phyloP scores from a whole-genome alignment of 2,888 invertebrate species.

The Acanthosepion lycidas region DNA sequence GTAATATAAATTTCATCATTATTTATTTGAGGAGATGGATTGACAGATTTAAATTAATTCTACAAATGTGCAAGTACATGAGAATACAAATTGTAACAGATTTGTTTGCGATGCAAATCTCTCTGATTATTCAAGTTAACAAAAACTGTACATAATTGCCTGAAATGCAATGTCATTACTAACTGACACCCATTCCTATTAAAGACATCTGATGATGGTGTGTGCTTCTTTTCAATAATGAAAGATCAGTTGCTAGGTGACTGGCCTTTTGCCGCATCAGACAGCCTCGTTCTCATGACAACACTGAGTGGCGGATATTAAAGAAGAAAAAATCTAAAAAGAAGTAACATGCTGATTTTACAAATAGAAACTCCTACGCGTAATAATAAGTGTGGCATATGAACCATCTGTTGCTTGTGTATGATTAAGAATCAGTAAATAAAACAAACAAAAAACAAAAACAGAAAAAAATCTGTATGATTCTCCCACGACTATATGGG shows the following conservation, averaged over 20 bases:
- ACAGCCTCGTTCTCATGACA: background rate
- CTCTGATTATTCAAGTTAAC: background rate
- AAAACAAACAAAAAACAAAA: too few relatives aligned
- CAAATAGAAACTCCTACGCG: too few relatives aligned
- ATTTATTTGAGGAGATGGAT: background rate
- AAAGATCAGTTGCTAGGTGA: background rate
- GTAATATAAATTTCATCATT: background rate
- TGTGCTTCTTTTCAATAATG: background rate
- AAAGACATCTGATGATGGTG: background rate
- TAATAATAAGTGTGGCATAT: too few relatives aligned
- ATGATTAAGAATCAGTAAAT: too few relatives aligned
- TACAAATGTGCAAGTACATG: background rate
- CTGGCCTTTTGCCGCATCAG: background rate
- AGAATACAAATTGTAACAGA: too few relatives aligned
- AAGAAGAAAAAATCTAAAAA: too few relatives aligned
- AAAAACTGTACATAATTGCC: background rate
- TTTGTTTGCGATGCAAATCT: background rate
- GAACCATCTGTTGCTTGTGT: too few relatives aligned
- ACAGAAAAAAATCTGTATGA: too few relatives aligned
- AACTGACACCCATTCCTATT: background rate
- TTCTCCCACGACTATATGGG: too few relatives aligned
- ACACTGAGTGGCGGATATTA: background rate
- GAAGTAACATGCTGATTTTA: too few relatives aligned
- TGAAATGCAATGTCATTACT: background rate
- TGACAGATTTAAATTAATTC: background rate